These are phyloP conservation scores for Sarcophaga peregrina DNA, from an alignment of 1,140 invertebrate genomes.

Conservation along the genomic window DNA sequence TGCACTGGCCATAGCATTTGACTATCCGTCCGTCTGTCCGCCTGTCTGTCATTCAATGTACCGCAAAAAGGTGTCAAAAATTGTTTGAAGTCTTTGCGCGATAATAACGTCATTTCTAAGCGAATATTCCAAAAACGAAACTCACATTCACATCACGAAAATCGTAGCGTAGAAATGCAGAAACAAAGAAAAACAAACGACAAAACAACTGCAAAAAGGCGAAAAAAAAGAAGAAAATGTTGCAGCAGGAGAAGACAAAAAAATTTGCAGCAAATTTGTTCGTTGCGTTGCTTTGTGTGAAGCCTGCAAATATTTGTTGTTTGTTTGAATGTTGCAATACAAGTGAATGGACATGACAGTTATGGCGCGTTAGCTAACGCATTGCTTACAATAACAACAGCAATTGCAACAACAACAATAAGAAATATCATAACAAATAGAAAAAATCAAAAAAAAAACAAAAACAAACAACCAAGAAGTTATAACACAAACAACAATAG, in stretches of 20 bases:
- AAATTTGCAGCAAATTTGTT: slow-evolving; percentile 6
- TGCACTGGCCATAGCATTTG: too few species aligned
- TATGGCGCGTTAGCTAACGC: slow-evolving; percentile 41
- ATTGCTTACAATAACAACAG: slow-evolving; percentile 22
- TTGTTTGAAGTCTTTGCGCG: slow-evolving; percentile 43
- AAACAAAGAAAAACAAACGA: slow-evolving; percentile 4
- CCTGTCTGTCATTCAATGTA: slow-evolving; percentile 31
- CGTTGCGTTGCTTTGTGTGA: background rate
- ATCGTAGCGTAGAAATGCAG: slow-evolving; percentile 15
- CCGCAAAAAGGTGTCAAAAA: slow-evolving; percentile 43
- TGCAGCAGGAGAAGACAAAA: background rate
- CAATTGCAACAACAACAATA: background rate
- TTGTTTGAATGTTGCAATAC: slow-evolving; percentile 18
- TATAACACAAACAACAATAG: slow-evolving; percentile 26
- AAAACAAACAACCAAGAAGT: slow-evolving; percentile 16
- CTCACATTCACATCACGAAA: background rate
- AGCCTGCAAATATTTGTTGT: background rate
- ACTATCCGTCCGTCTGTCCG: background rate
- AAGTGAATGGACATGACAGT: slow-evolving; percentile 42
- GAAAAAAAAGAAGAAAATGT: background rate
- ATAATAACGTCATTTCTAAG: slow-evolving; percentile 43
- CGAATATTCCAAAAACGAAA: slow-evolving; percentile 32
- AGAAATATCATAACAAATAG: slow-evolving; percentile 40
- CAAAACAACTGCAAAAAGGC: background rate
- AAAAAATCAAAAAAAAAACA: slow-evolving; percentile 20